Base-by-base conservation (phyloP, 2,888 invertebrate species). In the Rhagonycha fulva region DNA sequence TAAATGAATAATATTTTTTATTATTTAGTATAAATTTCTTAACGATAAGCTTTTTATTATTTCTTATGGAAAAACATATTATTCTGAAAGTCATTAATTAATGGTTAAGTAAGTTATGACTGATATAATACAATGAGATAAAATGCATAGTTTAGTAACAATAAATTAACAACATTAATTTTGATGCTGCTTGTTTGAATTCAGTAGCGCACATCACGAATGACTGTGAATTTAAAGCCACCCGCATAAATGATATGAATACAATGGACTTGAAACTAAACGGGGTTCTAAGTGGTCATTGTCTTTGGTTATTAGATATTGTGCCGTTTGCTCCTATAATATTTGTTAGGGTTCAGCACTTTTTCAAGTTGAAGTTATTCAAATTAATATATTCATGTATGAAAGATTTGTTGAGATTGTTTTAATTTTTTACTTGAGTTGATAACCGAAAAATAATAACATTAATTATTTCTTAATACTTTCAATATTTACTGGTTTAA, bases 271-370 rank as follows among this genome's bases (percentile, higher is more conserved):
- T 69, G 68, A 68, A 68, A 74, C 26, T 62, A 61, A 70, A 74
- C 74, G 47, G 74, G 73, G 74, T 68, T 74, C 62, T 70, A 74
- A 74, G 74, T 74, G 74, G 74, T 68, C 32, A 74, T 74, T 74
- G 69, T 74, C 69, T 74, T 74, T 70, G 69, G 62, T 68, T 63
- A 68, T 74, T 74, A 74, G 47, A 47, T n/a, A 47, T 47, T 47
- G 47, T 47, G n/a, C 47, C 32, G n/a, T 47, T 47, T 47, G n/a
- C n/a, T n/a, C 47, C 7, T n/a, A 47, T 7, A 47, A n/a, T 7
- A 47, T 47, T 47, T n/a, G 7, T 2, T n/a, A n/a, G 2, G 47
- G 47, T n/a, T 47, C n/a, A n/a, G n/a, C 47, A 47, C 2, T 47
- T 47, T n/a, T n/a, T 12, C n/a, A 0, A n/a, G 5, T 47, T n/a